Evolutionary conservation across 2,888 invertebrate genomes (phyloP), one percentile per base, ranked within the genome.

Genomic region (Eupelmus urozonus): DNA sequence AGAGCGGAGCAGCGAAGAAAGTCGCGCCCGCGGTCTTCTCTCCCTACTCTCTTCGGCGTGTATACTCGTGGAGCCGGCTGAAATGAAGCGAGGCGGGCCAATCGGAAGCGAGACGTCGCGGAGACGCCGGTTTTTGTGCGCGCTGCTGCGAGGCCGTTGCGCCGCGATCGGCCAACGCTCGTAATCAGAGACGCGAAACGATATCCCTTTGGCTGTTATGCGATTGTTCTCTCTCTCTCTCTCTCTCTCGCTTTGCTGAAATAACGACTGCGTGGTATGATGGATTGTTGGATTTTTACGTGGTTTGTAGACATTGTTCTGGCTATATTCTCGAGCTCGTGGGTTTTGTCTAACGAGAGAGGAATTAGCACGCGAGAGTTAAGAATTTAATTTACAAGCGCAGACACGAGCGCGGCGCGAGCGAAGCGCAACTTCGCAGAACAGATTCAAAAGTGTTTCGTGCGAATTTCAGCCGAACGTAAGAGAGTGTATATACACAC

Each of bases 71-170:
- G 49, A 45, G 49, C 63, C 70, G 70, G 55, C 45, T 63, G 70
- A 76, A 70, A 70, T 59, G 70, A 76, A 70, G 57, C 76, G 70
- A 76, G 63, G 55, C 29, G 45, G 51, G 62, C 76, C 76, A 77
- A 77, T 77, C 71, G 57, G 23, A 51, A 65, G 45, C 65, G 51
- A 76, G 34, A 63, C 63, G 29, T 70, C 51, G 70, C 23, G 3
- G 62, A 55, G 77, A 72, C 60, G 77, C 77, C 77, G 77, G 77
- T 77, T 77, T 77, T 77, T 72, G 66, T 67, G 65, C 42, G 18
- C 51, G 16, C n/a, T 55, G 67, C 53, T 5, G 34, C 18, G 13
- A 18, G n/a, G n/a, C 34, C n/a, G 18, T 45, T 45, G 45, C 45
- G 16, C 45, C 53, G 34, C 42, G 40, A 59, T 62, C 65, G 34